phyloP scores from a whole-genome alignment of 2,113 vertebrate species.

The Danio rerio region GRCz12tu NC_133194.1:39011501-39012000 shows the following conservation, averaged over 20 bases:
- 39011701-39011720: not conserved
- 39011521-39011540: too few relatives aligned
- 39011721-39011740: slow-evolving; percentile 31
- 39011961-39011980: slow-evolving; percentile 40
- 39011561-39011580: too few relatives aligned
- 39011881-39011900: slow-evolving; percentile 50
- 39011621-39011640: too few relatives aligned
- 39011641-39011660: too few relatives aligned
- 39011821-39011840: slow-evolving; percentile 1
- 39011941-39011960: slow-evolving; percentile 40
- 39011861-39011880: slow-evolving; percentile 33
- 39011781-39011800: slow-evolving; percentile 31
- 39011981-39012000: slow-evolving; percentile 47
- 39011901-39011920: slow-evolving; percentile 38
- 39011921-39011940: slow-evolving; percentile 46
- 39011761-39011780: slow-evolving; percentile 62
- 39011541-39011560: too few relatives aligned
- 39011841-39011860: not conserved
- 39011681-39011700: slow-evolving; percentile 19
- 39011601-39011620: too few relatives aligned
- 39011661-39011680: not conserved
- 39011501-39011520: too few relatives aligned
- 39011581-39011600: too few relatives aligned
- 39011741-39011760: slow-evolving; percentile 71
- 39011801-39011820: slow-evolving; percentile 43